Conservation (phyloP, 2,113 vertebrate species). For the Diadophis punctatus region DNA sequence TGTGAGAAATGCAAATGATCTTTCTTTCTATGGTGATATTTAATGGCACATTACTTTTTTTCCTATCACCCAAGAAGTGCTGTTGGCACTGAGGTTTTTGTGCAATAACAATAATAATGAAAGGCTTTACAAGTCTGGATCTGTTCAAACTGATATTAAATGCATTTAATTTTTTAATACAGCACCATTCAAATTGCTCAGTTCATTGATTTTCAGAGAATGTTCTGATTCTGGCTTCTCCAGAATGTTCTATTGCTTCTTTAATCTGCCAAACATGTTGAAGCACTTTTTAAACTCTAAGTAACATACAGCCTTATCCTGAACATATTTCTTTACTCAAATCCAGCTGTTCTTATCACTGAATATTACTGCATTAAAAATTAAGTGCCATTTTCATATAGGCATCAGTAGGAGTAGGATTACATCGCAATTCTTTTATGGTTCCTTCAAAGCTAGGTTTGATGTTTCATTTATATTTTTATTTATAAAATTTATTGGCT, state of each 20-base stretch:
- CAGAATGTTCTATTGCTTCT: background rate
- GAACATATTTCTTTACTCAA: background rate
- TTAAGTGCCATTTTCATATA: background rate
- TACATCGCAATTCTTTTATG: background rate
- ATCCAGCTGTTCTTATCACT: background rate
- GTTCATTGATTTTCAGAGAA: conserved; percentile 35
- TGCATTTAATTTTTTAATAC: conserved; percentile 48
- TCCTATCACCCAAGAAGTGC: conserved; percentile 33
- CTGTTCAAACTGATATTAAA: conserved; percentile 46
- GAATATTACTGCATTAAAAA: background rate
- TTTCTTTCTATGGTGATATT: conserved; percentile 48
- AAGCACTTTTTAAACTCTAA: conserved; percentile 16
- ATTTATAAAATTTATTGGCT: too few relatives aligned
- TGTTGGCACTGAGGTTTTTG: conserved; percentile 13
- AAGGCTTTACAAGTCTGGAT: conserved; percentile 10
- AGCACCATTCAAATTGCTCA: conserved; percentile 45
- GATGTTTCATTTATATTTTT: background rate
- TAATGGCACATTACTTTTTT: conserved; percentile 23
- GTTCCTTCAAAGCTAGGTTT: background rate
- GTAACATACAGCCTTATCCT: background rate
- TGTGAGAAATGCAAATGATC: conserved; percentile 52
- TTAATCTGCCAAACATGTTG: conserved; percentile 24
- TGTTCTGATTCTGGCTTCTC: conserved; percentile 20
- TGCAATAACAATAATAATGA: conserved; percentile 21
- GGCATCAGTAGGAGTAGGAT: background rate